Percentiles rank a stretch among this genome's conserved stretches.
phyloP scores from a whole-genome alignment of 2,888 invertebrate species.

The Orchesellides sinensis region DNA sequence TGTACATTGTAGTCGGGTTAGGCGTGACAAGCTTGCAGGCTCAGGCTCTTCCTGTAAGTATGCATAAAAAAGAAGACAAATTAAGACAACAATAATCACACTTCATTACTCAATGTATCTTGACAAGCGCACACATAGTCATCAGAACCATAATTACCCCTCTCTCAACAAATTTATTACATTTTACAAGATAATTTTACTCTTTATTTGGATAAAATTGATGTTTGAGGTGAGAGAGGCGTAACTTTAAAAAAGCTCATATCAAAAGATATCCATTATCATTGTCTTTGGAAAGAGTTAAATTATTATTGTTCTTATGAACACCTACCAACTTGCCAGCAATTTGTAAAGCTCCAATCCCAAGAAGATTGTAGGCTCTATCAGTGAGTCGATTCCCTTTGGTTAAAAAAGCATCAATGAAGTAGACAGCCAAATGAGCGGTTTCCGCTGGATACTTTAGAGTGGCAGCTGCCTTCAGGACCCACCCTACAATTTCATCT shows the following conservation, averaged over 20 bases:
- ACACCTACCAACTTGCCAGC: constrained; percentile 56
- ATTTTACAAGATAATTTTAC: too few relatives aligned
- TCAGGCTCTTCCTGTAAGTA: constrained; percentile 45
- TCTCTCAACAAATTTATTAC: too few relatives aligned
- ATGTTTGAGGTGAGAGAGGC: not conserved
- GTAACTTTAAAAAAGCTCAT: not conserved
- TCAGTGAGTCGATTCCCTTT: too few relatives aligned
- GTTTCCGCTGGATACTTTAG: constrained; percentile 41
- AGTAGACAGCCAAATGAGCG: constrained; percentile 36
- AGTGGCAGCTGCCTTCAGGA: not conserved
- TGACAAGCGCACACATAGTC: too few relatives aligned
- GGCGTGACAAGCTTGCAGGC: not conserved
- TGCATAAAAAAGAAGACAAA: not conserved
- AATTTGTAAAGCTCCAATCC: constrained; percentile 46
- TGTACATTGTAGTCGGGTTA: not conserved
- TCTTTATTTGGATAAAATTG: not conserved
- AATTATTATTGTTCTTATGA: not conserved
- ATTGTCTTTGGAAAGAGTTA: not conserved
- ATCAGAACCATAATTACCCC: too few relatives aligned
- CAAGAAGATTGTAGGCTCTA: constrained; percentile 30
- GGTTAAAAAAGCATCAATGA: constrained; percentile 38
- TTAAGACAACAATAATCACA: too few relatives aligned
- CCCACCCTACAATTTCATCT: constrained; percentile 25
- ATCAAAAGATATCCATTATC: not conserved
- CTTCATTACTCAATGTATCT: too few relatives aligned